phyloP scores from a whole-genome alignment of 1,140 invertebrate genomes.

The Dinothrombium tinctorium region DNA sequence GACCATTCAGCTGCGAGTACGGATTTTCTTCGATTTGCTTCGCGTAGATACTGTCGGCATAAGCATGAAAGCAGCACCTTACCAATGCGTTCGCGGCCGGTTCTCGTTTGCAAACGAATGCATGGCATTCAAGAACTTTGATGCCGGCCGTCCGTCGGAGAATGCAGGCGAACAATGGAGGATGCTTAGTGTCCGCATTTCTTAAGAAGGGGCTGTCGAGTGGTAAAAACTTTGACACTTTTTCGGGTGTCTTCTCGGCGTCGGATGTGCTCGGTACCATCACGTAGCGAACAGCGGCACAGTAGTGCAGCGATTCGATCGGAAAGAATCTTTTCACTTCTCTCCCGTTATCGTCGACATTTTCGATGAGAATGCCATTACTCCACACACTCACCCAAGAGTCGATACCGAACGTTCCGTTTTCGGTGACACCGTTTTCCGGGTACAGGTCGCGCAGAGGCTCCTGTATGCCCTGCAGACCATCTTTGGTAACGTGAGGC shows the following conservation, averaged over 20 bases:
- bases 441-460: conserved; percentile 88
- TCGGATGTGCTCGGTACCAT: conserved; percentile 28
- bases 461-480: conserved; percentile 88
- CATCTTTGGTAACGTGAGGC: conserved; percentile 89
- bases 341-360: conserved; percentile 81
- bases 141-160: conserved; percentile 83
- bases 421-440: conserved; percentile 38
- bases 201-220: conserved; percentile 84
- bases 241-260: conserved; percentile 20
- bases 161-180: conserved; percentile 90
- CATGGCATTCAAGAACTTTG: conserved; percentile 95
- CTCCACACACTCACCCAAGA: conserved; percentile 94
- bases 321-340: conserved; percentile 90
- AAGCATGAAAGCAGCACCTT: conserved; percentile 78
- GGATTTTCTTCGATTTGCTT: conserved; percentile 26
- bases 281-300: conserved; percentile 74
- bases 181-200: conserved; percentile 53
- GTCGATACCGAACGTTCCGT: conserved; percentile 43
- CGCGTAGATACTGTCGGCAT: conserved; percentile 75
- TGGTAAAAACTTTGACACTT: conserved; percentile 64
- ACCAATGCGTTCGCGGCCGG: conserved; percentile 81
- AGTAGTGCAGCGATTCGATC: conserved; percentile 86
- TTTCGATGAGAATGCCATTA: conserved; percentile 82
- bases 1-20: conserved; percentile 14
- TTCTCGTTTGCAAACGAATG: conserved; percentile 88